Base-by-base conservation (phyloP, 2,113 vertebrate species). In the Clarias batrachus region DNA sequence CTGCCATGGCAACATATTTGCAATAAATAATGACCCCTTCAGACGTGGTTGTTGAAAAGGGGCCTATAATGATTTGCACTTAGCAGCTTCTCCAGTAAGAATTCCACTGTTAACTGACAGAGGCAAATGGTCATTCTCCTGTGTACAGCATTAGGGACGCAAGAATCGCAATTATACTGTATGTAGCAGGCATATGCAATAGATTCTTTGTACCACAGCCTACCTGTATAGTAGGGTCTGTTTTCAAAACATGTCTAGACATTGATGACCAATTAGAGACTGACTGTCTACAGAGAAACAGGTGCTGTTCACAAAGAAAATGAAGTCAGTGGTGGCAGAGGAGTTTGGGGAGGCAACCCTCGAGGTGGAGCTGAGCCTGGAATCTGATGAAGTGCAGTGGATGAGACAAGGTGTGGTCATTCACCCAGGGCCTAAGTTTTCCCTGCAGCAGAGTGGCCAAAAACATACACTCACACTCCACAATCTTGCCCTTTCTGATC, bases 351-450 rank as follows among this genome's bases (percentile, higher is more conserved):
- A 98, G 0, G 94, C 89, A 1, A 95, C 92, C 57, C 93, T 99
- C 1, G 95, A 97, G 88, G 97, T 97, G 88, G 96, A 96, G 91
- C 96, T 97, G 63, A 96, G 94, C 91, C 90, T 94, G 0, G 95
- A 96, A 78, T 93, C 92, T 0, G 95, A 94, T 0, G 96, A 98
- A n/a, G 95, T 98, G 73, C 96, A 95, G 91, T 98, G 98, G 98
- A 92, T 98, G 93, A 96, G 96, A 88, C 97, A 97, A n/a, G 96
- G 97, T 0, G 84, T 97, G 21, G 94, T 97, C 86, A 94, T 99
- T 85, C 97, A 97, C 88, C 92, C 92, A 0, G 87, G 96, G 13
- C 85, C 93, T 81, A 97, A 95, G 92, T 95, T 96, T 81, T 93
- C 93, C 37, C 85, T 95, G 83, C 94, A 92, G 83, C 95, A 96